phyloP scores from a whole-genome alignment of 2,888 invertebrate genomes.

The Crematogaster levior region DNA sequence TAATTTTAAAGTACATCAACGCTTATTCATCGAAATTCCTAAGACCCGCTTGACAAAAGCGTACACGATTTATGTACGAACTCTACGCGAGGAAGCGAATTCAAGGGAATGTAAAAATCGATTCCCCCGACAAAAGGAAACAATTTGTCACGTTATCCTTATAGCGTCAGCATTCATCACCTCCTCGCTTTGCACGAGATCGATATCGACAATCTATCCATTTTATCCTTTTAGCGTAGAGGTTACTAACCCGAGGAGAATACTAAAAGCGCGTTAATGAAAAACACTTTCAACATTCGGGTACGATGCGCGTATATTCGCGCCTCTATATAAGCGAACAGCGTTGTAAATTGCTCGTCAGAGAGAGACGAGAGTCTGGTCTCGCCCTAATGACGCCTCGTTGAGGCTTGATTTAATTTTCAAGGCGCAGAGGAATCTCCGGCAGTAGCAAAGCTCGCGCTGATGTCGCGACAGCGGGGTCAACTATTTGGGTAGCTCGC shows the following conservation, averaged over 20 bases:
- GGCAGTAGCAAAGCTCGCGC: slow-evolving; percentile 57
- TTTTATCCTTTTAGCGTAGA: not conserved
- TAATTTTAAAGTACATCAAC: not conserved
- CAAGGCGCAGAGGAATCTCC: slow-evolving; percentile 50
- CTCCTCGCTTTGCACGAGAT: not conserved
- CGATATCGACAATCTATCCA: slow-evolving; percentile 22
- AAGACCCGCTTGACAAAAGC: not conserved
- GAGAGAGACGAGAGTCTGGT: slow-evolving; percentile 54
- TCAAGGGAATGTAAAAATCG: slow-evolving; percentile 10
- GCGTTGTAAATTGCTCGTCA: slow-evolving; percentile 36
- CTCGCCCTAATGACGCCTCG: slow-evolving; percentile 71
- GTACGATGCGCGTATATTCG: not conserved
- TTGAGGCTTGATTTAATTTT: slow-evolving; percentile 63
- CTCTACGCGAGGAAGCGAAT: not conserved
- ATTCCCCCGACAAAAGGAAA: slow-evolving; percentile 7
- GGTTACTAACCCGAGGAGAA: slow-evolving; percentile 4
- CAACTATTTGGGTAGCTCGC: slow-evolving; percentile 11
- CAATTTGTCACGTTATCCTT: slow-evolving; percentile 35
- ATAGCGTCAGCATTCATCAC: slow-evolving; percentile 33
- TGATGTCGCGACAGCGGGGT: slow-evolving; percentile 30
- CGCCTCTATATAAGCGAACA: not conserved
- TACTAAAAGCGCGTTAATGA: slow-evolving; percentile 45
- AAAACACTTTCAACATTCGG: slow-evolving; percentile 22
- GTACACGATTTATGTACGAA: not conserved
- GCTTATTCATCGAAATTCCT: not conserved